Evolutionary conservation across 1,140 invertebrate genomes (phyloP), one percentile per base, ranked within the genome.

Genomic region (Phocides pigmalion): DNA sequence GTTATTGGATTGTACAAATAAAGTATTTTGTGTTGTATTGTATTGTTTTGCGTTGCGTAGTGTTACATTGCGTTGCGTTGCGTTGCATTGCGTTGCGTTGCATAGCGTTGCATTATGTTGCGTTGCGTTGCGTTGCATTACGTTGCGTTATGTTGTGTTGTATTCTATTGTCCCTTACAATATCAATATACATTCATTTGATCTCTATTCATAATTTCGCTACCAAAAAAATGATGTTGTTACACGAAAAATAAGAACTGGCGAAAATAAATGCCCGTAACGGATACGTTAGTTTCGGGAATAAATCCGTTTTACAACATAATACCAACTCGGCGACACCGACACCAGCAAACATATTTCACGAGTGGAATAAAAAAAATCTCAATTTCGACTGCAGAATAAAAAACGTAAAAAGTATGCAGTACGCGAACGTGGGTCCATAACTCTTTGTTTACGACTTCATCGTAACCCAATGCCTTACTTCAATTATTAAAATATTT

Each of bases 311-410:
- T 65, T 61, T 64, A 65, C 62, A 69, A 44, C 62, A 59, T 58
- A 69, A 62, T 64, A 64, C 53, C 35, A 63, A 56, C 32, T 39
- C 32, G 44, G 59, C 47, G 62, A 72, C 61, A 65, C 70, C 49
- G 28, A 15, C 62, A 68, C 62, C 66, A 65, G 44, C 69, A 25
- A 65, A 41, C 61, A 66, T 72, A 68, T 72, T 68, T 72, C 70
- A 68, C 62, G 64, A 56, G 70, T 56, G 64, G 66, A 68, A 68
- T 68, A 65, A 35, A 66, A 65, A 58, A 58, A 58, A 65, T 69
- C 67, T 69, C 67, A 72, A 72, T 72, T 72, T 68, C 59, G 66
- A 64, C 62, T 64, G 17, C 25, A 44, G 61, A 66, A 72, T 62
- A 66, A 72, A 68, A 66, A 69, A 64, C 63, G 41, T 46, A 19